These are phyloP conservation scores for Crambe crambe DNA, from an alignment of 37 sponge, comb jelly and placozoan genomes.

Conservation along the genomic window DNA sequence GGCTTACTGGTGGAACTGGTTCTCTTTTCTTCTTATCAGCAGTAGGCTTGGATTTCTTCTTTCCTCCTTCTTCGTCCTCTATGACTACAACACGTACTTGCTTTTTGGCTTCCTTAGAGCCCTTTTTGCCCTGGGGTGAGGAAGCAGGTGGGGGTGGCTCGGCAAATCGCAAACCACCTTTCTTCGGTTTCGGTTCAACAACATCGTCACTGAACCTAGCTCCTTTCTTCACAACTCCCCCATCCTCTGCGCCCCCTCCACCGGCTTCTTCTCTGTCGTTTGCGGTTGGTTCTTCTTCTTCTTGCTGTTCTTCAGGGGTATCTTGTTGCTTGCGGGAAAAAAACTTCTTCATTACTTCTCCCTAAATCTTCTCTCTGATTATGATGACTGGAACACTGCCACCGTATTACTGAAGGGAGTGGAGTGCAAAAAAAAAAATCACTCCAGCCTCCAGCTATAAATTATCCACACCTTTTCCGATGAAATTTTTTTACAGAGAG, in stretches of 20 bases:
- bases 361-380: too few relatives aligned
- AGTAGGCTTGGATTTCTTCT: slow-evolving; percentile 12
- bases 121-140: not conserved
- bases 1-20: slow-evolving; percentile 9
- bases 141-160: slow-evolving; percentile 21
- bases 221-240: not conserved
- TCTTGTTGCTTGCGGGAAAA: slow-evolving; percentile 6
- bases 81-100: slow-evolving; percentile 29
- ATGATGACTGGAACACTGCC: not conserved
- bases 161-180: slow-evolving; percentile 22
- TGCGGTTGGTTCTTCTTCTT: not conserved
- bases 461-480: too few relatives aligned
- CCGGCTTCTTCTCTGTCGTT: slow-evolving; percentile 4
- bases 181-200: not conserved
- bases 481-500: too few relatives aligned
- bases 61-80: not conserved
- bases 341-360: slow-evolving; percentile 2
- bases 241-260: slow-evolving; percentile 3
- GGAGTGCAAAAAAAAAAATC: too few relatives aligned
- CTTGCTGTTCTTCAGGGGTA: slow-evolving; percentile 1
- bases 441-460: too few relatives aligned
- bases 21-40: slow-evolving; percentile 13
- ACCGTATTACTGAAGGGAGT: not conserved
- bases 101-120: slow-evolving; percentile 1
- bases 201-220: slow-evolving; percentile 9